Percentiles rank a stretch among this genome's conserved stretches.
These are phyloP conservation scores for Allobates femoralis DNA, from an alignment of 2,797 vertebrate genomes.

Conservation along the genomic window DNA sequence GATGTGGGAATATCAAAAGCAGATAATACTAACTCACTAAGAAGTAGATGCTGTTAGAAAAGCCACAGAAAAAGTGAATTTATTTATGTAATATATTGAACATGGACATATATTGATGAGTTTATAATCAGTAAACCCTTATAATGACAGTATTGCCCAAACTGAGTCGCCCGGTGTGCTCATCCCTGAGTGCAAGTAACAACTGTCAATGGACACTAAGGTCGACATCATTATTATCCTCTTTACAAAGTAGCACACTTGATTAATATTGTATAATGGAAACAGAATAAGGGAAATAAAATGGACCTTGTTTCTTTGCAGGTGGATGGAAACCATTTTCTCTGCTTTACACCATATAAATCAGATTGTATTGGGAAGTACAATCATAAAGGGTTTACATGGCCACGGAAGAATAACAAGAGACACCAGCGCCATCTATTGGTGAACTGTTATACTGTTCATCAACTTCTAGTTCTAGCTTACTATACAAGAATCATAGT, in stretches of 20 bases:
- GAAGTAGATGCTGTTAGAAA: neutral
- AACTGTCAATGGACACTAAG: too few relatives aligned
- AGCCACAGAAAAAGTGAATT: neutral
- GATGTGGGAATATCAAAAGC: too few relatives aligned
- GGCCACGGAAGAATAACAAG: neutral
- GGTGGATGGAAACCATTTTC: neutral
- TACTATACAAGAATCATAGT: neutral
- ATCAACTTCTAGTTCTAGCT: neutral
- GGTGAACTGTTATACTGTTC: neutral
- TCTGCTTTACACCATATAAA: neutral
- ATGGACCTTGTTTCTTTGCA: neutral
- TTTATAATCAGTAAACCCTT: neutral
- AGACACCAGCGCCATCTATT: conserved; percentile 13
- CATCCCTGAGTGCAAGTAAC: too few relatives aligned
- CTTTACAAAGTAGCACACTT: too few relatives aligned
- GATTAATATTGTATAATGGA: too few relatives aligned
- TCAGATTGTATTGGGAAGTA: neutral
- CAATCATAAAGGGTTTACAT: neutral
- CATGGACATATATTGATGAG: neutral
- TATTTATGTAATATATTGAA: too few relatives aligned
- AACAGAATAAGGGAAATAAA: too few relatives aligned
- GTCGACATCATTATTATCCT: too few relatives aligned
- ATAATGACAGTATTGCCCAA: too few relatives aligned
- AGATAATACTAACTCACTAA: too few relatives aligned
- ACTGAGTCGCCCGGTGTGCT: too few relatives aligned